Percentiles rank a stretch among this genome's conserved stretches.
These are phyloP conservation scores for Galerucella calmariensis DNA, from an alignment of 2,888 invertebrate genomes.

Conservation along the genomic window DNA sequence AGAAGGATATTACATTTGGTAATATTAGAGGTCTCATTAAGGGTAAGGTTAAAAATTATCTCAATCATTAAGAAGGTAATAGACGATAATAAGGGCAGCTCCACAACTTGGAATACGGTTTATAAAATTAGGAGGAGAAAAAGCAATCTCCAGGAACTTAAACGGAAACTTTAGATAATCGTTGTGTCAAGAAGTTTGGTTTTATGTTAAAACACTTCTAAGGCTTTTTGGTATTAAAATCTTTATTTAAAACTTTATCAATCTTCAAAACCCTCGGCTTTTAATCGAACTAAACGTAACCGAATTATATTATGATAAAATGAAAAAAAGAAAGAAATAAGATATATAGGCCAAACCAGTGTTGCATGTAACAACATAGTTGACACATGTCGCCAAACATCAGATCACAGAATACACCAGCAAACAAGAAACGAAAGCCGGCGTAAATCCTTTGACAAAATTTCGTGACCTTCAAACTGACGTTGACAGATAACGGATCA, in stretches of 20 bases:
- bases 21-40: constrained; percentile 38
- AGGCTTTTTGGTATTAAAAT: constrained; percentile 5
- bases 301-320: background rate
- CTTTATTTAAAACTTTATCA: constrained; percentile 12
- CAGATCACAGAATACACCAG: too few relatives aligned
- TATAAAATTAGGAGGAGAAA: constrained; percentile 37
- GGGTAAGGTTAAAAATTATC: constrained; percentile 44
- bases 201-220: constrained; percentile 25
- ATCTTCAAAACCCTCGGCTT: background rate
- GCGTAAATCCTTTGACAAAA: too few relatives aligned
- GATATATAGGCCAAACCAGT: too few relatives aligned
- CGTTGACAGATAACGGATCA: too few relatives aligned
- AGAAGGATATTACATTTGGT: constrained; percentile 33
- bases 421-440: too few relatives aligned
- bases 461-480: too few relatives aligned
- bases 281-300: background rate
- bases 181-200: constrained; percentile 25
- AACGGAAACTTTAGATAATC: constrained; percentile 21
- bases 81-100: constrained; percentile 40
- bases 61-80: constrained; percentile 42
- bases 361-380: too few relatives aligned
- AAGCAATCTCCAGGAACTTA: constrained; percentile 25
- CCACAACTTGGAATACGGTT: constrained; percentile 35
- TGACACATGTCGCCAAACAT: too few relatives aligned
- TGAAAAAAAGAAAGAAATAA: background rate